Evolutionary conservation across 2,888 invertebrate species (phyloP).

Genomic region (Nymphalis urticae): DNA sequence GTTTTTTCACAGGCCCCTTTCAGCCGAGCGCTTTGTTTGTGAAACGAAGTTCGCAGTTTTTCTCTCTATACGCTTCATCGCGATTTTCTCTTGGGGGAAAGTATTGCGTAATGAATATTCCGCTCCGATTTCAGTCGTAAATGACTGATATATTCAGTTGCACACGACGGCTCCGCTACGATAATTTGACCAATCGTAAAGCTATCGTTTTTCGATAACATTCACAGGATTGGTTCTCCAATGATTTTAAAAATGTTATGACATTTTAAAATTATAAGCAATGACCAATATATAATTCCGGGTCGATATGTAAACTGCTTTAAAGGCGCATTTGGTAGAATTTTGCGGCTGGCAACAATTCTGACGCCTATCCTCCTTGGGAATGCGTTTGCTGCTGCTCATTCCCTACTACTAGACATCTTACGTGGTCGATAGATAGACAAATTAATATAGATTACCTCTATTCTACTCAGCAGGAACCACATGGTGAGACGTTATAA

Average conservation of each 20-base stretch:
- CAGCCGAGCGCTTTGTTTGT: conserved; percentile 75
- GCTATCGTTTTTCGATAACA: conserved; percentile 1
- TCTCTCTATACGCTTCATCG: conserved; percentile 70
- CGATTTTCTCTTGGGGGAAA: conserved; percentile 62
- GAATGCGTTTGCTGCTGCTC: too few relatives aligned
- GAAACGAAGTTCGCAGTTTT: conserved; percentile 76
- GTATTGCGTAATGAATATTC: conserved; percentile 71
- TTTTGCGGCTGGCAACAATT: too few relatives aligned
- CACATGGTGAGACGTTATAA: too few relatives aligned
- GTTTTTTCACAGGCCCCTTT: conserved; percentile 77
- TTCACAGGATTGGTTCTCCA: background rate
- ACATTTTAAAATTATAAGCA: too few relatives aligned
- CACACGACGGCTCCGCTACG: conserved; percentile 18
- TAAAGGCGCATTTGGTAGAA: too few relatives aligned
- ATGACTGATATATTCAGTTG: conserved; percentile 32
- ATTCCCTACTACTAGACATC: too few relatives aligned
- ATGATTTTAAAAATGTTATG: background rate
- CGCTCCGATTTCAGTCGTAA: conserved; percentile 52
- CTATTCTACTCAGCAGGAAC: too few relatives aligned
- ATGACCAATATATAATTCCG: too few relatives aligned
- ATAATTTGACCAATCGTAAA: conserved; percentile 30
- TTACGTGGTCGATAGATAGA: too few relatives aligned
- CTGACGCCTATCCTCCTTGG: too few relatives aligned
- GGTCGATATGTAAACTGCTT: too few relatives aligned
- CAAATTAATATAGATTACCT: too few relatives aligned